Evolutionary conservation across 2,888 invertebrate genomes (phyloP), one percentile per base, ranked within the genome.

Genomic region (Papilio demoleus): DNA sequence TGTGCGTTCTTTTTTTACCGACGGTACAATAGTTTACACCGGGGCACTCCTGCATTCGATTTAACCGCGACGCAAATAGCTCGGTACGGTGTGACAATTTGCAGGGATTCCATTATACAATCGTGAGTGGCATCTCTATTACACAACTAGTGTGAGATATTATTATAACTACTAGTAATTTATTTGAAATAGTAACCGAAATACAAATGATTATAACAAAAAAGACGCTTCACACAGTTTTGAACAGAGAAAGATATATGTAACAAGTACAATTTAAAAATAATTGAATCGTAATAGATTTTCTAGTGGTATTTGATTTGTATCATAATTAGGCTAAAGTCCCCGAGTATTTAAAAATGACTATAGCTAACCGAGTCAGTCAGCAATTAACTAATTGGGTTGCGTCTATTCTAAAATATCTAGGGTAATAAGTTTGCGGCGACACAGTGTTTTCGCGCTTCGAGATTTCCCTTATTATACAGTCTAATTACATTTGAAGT

Each of bases 371-470:
- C 8, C 36, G 12, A 17, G 34, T 40, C 56, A 14, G 67, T 34
- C 36, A 38, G 50, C 40, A 60, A 60, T 67, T 67, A 67, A 67
- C 60, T 60, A 67, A 60, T 67, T 67, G 66, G 66, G 66, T 42
- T 42, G 34, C 60, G 36, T 53, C 60, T 27, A 60, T 67, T 67
- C 66, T 60, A 47, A 56, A 67, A 60, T 45, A 67, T 67, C 66
- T 67, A 17, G 66, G 66, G 59, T 50, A 67, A 61, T 67, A 61
- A 67, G 60, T 66, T 60, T 38, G 47, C 60, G 45, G 24, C 27
- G 59, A 45, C 36, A 19, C 27, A 42, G 19, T 31, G 24, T 58
- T 38, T 58, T 11, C 31, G 22, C 45, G 38, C 36, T 59, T 59
- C 38, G 60, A 60, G 24, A n/a, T 60, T 60, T n/a, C 38, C 11